Conservation (phyloP, 2,113 vertebrate species). For the Eleginops maclovinus region DNA sequence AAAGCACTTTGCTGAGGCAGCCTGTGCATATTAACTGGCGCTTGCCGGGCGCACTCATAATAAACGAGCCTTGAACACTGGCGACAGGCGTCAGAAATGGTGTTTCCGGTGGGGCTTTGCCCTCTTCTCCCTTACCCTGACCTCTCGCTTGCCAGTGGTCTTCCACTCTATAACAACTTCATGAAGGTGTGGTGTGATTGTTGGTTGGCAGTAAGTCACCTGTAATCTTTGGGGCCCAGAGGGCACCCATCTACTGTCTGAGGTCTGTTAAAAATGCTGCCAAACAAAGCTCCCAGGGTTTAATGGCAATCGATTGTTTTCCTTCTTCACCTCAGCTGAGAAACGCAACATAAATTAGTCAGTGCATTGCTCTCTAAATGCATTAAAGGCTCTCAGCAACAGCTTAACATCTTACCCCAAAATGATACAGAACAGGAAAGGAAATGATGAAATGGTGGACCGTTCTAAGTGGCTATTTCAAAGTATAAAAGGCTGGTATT, state of each 20-base stretch:
- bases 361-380: constrained; percentile 56
- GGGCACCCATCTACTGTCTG: constrained; percentile 66
- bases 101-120: constrained; percentile 51
- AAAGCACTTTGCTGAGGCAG: constrained; percentile 88
- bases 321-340: constrained; percentile 67
- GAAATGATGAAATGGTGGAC: constrained; percentile 19
- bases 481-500: constrained; percentile 4
- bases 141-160: constrained; percentile 53
- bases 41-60: constrained; percentile 81
- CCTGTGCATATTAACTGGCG: constrained; percentile 87
- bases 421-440: constrained; percentile 36
- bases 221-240: constrained; percentile 77
- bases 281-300: constrained; percentile 72
- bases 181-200: constrained; percentile 54
- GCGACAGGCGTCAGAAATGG: constrained; percentile 68
- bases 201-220: constrained; percentile 73
- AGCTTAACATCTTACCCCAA: constrained; percentile 55
- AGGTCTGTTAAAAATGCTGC: constrained; percentile 75
- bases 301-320: constrained; percentile 79
- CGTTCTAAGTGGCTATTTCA: background rate
- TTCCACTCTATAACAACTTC: constrained; percentile 54
- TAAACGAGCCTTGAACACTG: constrained; percentile 72
- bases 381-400: constrained; percentile 65
- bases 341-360: constrained; percentile 80
- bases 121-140: constrained; percentile 34